phyloP scores from a whole-genome alignment of 2,113 vertebrate genomes.

The Coptodon bakossiorum region DNA sequence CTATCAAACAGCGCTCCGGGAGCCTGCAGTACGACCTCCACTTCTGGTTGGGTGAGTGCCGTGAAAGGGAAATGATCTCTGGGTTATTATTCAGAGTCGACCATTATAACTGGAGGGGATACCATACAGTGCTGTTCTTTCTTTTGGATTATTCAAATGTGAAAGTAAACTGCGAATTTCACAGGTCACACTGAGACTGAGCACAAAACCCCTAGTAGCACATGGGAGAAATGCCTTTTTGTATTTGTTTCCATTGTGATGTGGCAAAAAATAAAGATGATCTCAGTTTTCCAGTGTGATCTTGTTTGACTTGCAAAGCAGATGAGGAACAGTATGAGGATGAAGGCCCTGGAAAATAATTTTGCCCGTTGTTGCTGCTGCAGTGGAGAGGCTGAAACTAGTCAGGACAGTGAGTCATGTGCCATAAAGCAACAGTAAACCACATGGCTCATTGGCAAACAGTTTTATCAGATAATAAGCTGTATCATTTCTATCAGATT shows the following conservation, averaged over 20 bases:
- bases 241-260: background rate
- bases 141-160: background rate
- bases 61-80: background rate
- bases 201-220: background rate
- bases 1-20: conserved; percentile 85
- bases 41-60: conserved; percentile 89
- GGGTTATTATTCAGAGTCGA: background rate
- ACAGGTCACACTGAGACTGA: background rate
- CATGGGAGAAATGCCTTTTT: background rate
- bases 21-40: conserved; percentile 92
- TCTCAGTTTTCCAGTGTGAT: background rate
- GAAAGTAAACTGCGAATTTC: background rate
- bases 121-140: background rate
- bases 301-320: background rate
- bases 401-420: background rate
- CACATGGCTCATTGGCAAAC: background rate
- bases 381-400: background rate
- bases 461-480: background rate
- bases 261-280: background rate
- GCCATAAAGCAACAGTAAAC: background rate
- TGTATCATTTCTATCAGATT: background rate
- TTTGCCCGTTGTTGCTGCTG: background rate
- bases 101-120: background rate
- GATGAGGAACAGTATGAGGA: background rate
- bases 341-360: background rate